phyloP scores from a whole-genome alignment of 2,113 vertebrate species.

The Nyctereutes procyonoides region DNA sequence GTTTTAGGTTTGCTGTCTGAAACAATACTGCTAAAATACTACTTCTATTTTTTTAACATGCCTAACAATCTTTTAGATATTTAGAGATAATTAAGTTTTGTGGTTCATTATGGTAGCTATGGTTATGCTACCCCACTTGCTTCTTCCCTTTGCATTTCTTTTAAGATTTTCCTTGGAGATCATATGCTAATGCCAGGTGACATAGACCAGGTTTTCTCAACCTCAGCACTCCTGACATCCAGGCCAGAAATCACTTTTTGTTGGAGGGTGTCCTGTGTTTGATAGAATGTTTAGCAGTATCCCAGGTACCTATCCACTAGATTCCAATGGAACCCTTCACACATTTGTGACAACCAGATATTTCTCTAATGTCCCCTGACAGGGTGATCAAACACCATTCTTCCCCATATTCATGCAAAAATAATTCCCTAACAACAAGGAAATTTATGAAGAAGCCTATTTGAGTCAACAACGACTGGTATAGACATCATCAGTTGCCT shows the following conservation, averaged over 20 bases:
- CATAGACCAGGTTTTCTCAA: not conserved
- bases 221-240: not conserved
- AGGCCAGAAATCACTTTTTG: not conserved
- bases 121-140: not conserved
- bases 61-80: not conserved
- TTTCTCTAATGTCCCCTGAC: not conserved
- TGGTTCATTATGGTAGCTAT: not conserved
- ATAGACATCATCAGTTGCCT: not conserved
- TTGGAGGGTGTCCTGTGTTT: not conserved
- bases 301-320: not conserved
- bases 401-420: not conserved
- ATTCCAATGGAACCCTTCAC: not conserved
- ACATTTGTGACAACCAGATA: not conserved
- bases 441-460: not conserved
- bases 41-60: slow-evolving; percentile 34
- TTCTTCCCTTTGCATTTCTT: not conserved
- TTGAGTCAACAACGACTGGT: not conserved
- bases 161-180: not conserved
- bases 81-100: not conserved
- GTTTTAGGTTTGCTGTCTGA: slow-evolving; percentile 23
- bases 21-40: not conserved
- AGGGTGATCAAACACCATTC: not conserved
- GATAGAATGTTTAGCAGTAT: not conserved
- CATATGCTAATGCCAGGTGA: not conserved
- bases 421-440: not conserved